phyloP scores from a whole-genome alignment of 1,140 invertebrate genomes.

The Schlechtendalia chinensis region DNA sequence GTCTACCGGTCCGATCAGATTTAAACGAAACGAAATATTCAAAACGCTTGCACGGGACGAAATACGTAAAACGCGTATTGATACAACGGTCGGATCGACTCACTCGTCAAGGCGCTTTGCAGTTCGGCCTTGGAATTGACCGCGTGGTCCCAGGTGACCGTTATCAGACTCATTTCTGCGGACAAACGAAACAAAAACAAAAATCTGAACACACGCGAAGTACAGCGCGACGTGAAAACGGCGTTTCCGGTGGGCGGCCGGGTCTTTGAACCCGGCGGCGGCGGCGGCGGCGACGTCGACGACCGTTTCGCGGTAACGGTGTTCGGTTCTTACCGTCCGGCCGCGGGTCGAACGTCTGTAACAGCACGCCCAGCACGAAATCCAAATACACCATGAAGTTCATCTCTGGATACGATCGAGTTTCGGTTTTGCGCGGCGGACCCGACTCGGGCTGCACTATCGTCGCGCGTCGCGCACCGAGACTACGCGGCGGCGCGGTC shows the following conservation, averaged over 20 bases:
- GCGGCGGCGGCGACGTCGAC: not conserved
- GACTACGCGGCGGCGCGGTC: no score
- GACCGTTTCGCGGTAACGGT: not conserved
- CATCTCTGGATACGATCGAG: constrained; percentile 14
- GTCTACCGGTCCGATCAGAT: no score
- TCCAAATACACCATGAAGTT: constrained; percentile 11
- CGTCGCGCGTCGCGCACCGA: no score
- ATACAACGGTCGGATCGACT: constrained; percentile 39
- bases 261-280: not conserved
- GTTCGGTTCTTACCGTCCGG: not conserved
- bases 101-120: constrained; percentile 63
- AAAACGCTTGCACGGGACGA: no score
- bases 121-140: constrained; percentile 70
- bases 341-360: not conserved
- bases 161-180: constrained; percentile 63
- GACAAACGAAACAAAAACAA: not conserved
- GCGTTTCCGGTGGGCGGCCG: no score
- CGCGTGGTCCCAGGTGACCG: constrained; percentile 79
- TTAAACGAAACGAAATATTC: no score
- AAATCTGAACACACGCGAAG: not conserved
- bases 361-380: not conserved
- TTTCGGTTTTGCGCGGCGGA: no score
- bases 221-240: not conserved
- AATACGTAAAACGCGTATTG: no score
- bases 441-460: not conserved